A percentile compares a stretch with the other conserved stretches of the same genome.
phyloP scores from a whole-genome alignment of 2,113 vertebrate genomes.

The Alaudala cheleensis region DNA sequence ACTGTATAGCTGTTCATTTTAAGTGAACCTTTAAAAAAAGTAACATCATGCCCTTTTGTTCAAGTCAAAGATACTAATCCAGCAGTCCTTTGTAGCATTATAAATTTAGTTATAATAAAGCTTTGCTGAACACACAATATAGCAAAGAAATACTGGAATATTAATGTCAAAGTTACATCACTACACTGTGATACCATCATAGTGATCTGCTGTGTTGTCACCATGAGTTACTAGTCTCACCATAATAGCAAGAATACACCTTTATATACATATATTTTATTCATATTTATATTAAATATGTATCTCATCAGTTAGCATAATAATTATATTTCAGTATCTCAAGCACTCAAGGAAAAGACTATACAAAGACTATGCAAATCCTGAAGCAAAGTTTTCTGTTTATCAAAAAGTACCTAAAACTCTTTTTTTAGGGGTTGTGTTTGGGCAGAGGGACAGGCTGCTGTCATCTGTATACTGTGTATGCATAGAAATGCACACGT shows the following conservation, averaged over 20 bases:
- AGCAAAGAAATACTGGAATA: background rate
- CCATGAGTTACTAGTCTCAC: background rate
- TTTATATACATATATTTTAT: conserved; percentile 46
- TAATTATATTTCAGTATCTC: conserved; percentile 13
- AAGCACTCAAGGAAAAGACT: background rate
- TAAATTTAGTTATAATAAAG: background rate
- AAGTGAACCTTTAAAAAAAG: background rate
- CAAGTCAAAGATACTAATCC: background rate
- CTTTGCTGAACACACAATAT: background rate
- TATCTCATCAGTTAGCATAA: background rate
- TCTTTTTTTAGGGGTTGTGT: background rate
- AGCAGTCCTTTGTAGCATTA: background rate
- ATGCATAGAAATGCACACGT: background rate
- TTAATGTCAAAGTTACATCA: background rate
- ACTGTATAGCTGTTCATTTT: background rate
- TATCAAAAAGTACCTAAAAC: background rate
- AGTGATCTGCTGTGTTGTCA: background rate
- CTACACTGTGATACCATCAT: background rate
- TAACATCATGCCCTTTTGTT: background rate
- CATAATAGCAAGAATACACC: background rate
- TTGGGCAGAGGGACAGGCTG: background rate
- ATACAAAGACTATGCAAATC: conserved; percentile 1
- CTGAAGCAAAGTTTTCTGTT: background rate
- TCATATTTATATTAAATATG: conserved; percentile 37
- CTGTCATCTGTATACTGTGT: background rate